phyloP scores from a whole-genome alignment of 2,113 vertebrate genomes.

The Istiophorus platypterus region DNA sequence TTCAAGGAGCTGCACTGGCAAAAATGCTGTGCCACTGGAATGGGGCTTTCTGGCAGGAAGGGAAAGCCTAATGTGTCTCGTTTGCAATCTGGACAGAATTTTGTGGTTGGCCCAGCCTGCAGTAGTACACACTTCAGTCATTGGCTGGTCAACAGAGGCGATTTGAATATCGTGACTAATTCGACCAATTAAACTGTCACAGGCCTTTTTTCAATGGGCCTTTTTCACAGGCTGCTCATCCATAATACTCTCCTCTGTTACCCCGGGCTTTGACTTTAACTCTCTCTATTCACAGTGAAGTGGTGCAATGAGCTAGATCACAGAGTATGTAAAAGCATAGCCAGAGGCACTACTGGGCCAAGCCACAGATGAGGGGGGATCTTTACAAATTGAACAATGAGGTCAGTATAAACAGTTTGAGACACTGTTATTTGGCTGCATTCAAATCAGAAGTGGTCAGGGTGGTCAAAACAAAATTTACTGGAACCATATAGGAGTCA shows the following conservation, averaged over 20 bases:
- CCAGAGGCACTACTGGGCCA: slow-evolving; percentile 67
- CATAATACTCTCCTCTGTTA: slow-evolving; percentile 79
- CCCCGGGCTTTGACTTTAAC: slow-evolving; percentile 72
- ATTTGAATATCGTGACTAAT: slow-evolving; percentile 84
- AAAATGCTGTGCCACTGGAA: slow-evolving; percentile 63
- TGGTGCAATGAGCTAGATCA: slow-evolving; percentile 75
- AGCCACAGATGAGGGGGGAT: slow-evolving; percentile 58
- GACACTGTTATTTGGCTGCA: slow-evolving; percentile 62
- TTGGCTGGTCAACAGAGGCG: slow-evolving; percentile 75
- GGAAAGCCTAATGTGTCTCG: slow-evolving; percentile 73
- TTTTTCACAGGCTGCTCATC: slow-evolving; percentile 78
- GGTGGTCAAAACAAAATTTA: slow-evolving; percentile 53
- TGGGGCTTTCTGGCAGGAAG: slow-evolving; percentile 67
- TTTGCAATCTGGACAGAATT: slow-evolving; percentile 73
- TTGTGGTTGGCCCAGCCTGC: slow-evolving; percentile 62
- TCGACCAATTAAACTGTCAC: slow-evolving; percentile 83
- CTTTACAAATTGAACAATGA: slow-evolving; percentile 73
- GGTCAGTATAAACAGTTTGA: slow-evolving; percentile 71
- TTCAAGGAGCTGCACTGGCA: slow-evolving; percentile 65
- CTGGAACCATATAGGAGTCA: slow-evolving; percentile 40
- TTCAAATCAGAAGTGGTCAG: slow-evolving; percentile 53
- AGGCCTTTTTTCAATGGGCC: slow-evolving; percentile 66
- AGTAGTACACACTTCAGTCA: slow-evolving; percentile 75
- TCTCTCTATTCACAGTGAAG: slow-evolving; percentile 74
- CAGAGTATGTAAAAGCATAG: slow-evolving; percentile 73